These are phyloP conservation scores for Cerceris rybyensis DNA, from an alignment of 2,888 invertebrate species.

Conservation along the genomic window DNA sequence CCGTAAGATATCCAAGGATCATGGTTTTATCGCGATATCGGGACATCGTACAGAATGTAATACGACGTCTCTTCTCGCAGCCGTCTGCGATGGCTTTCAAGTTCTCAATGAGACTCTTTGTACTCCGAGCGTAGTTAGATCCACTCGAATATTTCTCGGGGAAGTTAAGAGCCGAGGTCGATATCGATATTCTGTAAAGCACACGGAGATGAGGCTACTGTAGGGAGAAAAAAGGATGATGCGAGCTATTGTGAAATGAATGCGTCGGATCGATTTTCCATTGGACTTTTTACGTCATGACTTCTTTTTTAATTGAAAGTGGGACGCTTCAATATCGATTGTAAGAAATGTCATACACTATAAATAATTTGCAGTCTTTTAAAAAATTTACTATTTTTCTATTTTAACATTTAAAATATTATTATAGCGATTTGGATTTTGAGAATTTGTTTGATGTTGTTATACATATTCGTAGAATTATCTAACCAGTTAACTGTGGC, in stretches of 20 bases:
- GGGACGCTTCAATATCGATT: no score
- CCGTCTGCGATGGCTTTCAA: conserved; percentile 3
- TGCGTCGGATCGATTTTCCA: conserved; percentile 2
- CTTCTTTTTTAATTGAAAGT: background rate
- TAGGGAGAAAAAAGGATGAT: background rate
- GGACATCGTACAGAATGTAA: background rate
- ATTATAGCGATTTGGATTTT: no score
- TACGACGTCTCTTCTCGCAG: conserved; percentile 7
- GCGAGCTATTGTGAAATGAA: conserved; percentile 11
- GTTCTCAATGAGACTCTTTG: conserved; percentile 23
- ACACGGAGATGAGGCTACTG: background rate
- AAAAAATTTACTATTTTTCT: no score
- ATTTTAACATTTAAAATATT: no score
- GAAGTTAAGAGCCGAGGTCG: background rate
- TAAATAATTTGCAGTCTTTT: no score
- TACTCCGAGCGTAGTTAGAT: conserved; percentile 4
- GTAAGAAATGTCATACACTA: no score
- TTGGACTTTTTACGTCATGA: background rate
- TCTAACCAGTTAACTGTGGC: no score
- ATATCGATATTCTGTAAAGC: conserved; percentile 12
- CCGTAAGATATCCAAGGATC: background rate
- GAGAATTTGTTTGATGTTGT: no score
- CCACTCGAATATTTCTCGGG: conserved; percentile 6
- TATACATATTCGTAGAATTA: no score
- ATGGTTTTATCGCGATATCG: conserved; percentile 7